Conservation (phyloP, 2,888 invertebrate genomes). For the Diloba caeruleocephala region DNA sequence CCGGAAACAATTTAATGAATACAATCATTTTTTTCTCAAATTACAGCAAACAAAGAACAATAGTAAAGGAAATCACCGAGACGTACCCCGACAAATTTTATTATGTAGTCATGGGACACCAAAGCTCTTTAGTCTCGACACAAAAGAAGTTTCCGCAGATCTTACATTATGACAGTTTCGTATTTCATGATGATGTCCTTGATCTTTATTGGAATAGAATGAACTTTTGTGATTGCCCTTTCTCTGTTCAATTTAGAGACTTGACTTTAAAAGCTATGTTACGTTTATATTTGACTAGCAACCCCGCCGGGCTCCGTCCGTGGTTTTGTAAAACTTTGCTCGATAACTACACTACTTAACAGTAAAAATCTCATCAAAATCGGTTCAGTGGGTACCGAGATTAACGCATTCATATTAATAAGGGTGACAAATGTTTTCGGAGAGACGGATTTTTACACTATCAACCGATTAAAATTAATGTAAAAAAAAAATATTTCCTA, state of each 20-base stretch:
- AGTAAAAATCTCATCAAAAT: no score
- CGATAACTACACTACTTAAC: no score
- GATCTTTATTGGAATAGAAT: constrained; percentile 31
- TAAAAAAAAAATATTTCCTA: no score
- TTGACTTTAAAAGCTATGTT: constrained; percentile 5
- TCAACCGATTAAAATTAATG: no score
- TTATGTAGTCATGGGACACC: constrained; percentile 35
- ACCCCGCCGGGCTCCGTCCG: no score
- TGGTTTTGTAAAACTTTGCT: no score
- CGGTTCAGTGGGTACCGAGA: no score
- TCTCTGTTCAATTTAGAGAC: constrained; percentile 13
- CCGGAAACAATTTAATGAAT: constrained; percentile 46
- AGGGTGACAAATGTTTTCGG: no score
- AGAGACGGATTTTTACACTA: no score
- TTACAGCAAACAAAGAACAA: constrained; percentile 28
- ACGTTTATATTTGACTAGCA: background rate
- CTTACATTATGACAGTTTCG: constrained; percentile 37
- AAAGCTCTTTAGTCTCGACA: constrained; percentile 33
- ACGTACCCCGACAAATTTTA: constrained; percentile 34
- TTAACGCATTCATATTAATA: no score
- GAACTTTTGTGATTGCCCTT: constrained; percentile 33
- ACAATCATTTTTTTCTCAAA: constrained; percentile 44
- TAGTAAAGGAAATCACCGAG: constrained; percentile 23
- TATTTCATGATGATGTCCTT: constrained; percentile 25
- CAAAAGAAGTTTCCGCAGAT: constrained; percentile 33